Conservation (phyloP, 2,113 vertebrate species). For the Albula goreensis region DNA sequence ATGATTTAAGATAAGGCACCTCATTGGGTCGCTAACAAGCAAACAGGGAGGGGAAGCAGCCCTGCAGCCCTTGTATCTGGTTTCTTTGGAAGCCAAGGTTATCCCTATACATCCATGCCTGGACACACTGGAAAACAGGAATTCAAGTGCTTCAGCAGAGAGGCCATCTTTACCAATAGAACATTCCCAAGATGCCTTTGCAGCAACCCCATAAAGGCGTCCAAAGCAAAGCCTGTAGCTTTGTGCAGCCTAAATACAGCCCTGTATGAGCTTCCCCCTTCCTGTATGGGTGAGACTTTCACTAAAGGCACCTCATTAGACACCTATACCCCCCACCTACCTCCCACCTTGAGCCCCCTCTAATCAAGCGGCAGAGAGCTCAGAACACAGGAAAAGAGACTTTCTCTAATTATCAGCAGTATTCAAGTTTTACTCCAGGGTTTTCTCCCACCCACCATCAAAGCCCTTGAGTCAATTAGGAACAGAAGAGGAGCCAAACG, state of each 20-base stretch:
- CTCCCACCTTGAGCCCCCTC: background rate
- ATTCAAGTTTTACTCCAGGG: constrained; percentile 46
- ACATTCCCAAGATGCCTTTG: background rate
- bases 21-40: background rate
- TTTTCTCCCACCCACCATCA: constrained; percentile 62
- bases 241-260: background rate
- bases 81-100: background rate
- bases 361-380: background rate
- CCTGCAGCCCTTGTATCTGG: background rate
- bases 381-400: constrained; percentile 25
- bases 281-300: too few species aligned
- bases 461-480: constrained; percentile 66
- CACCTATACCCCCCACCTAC: background rate
- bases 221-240: background rate
- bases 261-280: background rate
- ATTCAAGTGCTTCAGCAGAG: background rate
- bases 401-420: constrained; percentile 63
- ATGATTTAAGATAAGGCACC: background rate
- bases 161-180: background rate
- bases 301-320: background rate
- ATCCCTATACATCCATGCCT: background rate
- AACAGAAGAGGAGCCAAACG: constrained; percentile 49
- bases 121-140: background rate
- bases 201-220: background rate
- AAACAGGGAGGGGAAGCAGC: background rate